Base-by-base conservation (phyloP, 2,113 vertebrate genomes). In the Ceyx cyanopectus region DNA sequence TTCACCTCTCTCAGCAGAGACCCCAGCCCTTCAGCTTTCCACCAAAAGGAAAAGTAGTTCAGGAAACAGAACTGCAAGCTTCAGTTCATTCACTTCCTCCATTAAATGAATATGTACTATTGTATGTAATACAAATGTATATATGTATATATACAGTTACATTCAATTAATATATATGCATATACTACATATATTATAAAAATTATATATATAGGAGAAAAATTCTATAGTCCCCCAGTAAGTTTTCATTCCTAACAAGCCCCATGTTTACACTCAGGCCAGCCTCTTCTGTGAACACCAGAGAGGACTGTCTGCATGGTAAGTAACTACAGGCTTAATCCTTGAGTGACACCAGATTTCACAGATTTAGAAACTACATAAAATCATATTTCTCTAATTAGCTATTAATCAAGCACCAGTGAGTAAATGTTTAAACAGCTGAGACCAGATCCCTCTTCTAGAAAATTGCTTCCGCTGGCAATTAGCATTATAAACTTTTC, bases 351-450 rank as follows among this genome's bases (percentile, higher is more conserved):
- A 93, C n/a, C 77, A 92, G 57, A 89, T 69, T 93, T 90, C 77
- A 86, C 60, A 87, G 74, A 73, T 51, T 79, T 79, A 85, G 58
- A 76, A 76, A 81, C 51, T 61, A 87, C 72, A 76, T 50, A 84
- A 95, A 92, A 84, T 72, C 58, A 7, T 76, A 79, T 56, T 84
- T 85, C 81, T 92, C 63, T 92, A 79, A 90, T 90, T 89, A 93
- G 62, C 89, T 93, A 82, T 91, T 92, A 85, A 94, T 85, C 70
- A 85, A 73, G 78, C 58, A 84, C 69, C 37, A 87, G 50, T 2
- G 0, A 84, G 79, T 78, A 92, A 91, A 93, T 48, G 77, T 94
- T 94, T 87, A 87, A 91, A 87, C 90, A 94, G 90, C 75, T 91
- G 87, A 91, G 80, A 70, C 72, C 65, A 66, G 78, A 91, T 26